phyloP scores from a whole-genome alignment of 2,797 vertebrate species.

The Acanthiza pusilla region DNA sequence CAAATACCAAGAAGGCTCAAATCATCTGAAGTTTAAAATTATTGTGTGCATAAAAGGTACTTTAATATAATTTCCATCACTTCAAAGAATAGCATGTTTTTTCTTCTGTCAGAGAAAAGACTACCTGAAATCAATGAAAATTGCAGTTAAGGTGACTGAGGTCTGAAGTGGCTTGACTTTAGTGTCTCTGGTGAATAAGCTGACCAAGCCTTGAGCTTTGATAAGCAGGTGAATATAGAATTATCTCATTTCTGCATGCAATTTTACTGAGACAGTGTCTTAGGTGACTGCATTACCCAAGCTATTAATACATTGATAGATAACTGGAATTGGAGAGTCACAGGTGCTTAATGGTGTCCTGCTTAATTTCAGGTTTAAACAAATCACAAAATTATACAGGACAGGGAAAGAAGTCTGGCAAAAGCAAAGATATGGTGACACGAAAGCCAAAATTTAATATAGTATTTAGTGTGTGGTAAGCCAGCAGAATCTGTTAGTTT shows the following conservation, averaged over 20 bases:
- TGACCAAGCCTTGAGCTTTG: neutral
- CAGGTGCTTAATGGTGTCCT: neutral
- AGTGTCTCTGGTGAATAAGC: neutral
- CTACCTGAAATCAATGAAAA: neutral
- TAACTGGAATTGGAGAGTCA: neutral
- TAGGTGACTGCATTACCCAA: neutral
- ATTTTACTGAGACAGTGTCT: neutral
- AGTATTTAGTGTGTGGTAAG: neutral
- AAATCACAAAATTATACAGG: neutral
- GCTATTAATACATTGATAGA: neutral
- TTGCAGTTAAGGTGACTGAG: neutral
- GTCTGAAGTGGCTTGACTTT: neutral
- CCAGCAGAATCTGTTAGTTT: neutral
- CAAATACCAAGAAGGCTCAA: neutral
- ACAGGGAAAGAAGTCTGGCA: neutral
- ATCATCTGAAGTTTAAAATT: neutral
- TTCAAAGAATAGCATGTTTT: neutral
- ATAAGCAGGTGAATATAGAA: neutral
- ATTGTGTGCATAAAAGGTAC: neutral
- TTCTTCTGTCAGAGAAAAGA: neutral
- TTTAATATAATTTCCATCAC: neutral
- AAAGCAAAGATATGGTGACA: neutral
- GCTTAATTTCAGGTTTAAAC: neutral
- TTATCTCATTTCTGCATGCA: neutral
- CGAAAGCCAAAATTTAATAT: neutral